Percentiles rank a stretch among this genome's conserved stretches.
Conservation (phyloP, 2,113 vertebrate species). For the Phrynosoma blainvillii region DNA sequence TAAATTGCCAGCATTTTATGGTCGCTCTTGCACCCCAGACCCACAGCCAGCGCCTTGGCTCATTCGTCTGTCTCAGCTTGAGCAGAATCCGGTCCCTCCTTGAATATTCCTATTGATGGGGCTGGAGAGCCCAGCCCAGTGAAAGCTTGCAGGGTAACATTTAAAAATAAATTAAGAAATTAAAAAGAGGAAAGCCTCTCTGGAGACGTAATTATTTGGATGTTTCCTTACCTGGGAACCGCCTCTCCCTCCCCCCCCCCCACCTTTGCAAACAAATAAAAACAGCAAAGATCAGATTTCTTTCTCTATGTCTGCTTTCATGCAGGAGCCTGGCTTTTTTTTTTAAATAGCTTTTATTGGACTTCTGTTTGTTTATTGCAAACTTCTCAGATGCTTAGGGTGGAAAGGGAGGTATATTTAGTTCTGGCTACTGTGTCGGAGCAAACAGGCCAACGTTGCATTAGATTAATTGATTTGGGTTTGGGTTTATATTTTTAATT, state of each 20-base stretch:
- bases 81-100: slow-evolving; percentile 56
- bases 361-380: not conserved
- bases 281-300: not conserved
- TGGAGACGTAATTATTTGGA: slow-evolving; percentile 46
- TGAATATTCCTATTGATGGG: slow-evolving; percentile 69
- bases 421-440: not conserved
- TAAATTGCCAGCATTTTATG: slow-evolving; percentile 83
- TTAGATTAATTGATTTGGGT: not conserved
- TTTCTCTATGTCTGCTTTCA: not conserved
- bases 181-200: not conserved
- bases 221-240: not conserved
- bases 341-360: slow-evolving; percentile 23
- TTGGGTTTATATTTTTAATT: not conserved
- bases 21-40: slow-evolving; percentile 76
- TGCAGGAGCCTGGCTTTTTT: not conserved
- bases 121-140: slow-evolving; percentile 40
- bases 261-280: not conserved
- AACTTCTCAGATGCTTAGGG: not conserved
- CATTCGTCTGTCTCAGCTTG: slow-evolving; percentile 51
- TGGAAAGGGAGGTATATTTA: not conserved
- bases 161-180: not conserved
- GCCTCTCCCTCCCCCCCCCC: not conserved
- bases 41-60: slow-evolving; percentile 76
- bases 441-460: no score
- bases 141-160: slow-evolving; percentile 38